Conservation (phyloP, 1,140 invertebrate genomes). For the Eumeta japonica region DNA sequence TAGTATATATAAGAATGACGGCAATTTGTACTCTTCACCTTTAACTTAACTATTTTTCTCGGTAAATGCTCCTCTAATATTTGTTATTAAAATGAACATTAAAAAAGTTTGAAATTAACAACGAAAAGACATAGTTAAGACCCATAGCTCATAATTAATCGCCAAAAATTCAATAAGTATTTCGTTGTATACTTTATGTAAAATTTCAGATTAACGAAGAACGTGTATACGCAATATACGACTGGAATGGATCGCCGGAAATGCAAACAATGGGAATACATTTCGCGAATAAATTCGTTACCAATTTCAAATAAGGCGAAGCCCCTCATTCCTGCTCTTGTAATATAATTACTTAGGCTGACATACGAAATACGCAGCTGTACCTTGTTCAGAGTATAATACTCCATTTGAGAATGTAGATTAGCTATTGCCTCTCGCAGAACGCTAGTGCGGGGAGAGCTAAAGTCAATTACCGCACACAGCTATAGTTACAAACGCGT, state of each 20-base stretch:
- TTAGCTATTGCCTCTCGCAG: slow-evolving; percentile 44
- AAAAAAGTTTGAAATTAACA: no score
- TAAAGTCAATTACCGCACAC: slow-evolving; percentile 42
- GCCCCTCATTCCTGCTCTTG: slow-evolving; percentile 1
- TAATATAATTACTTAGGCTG: background rate
- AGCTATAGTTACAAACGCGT: slow-evolving; percentile 40
- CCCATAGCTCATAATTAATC: no score
- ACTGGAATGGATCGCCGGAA: slow-evolving; percentile 6
- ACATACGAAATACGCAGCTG: background rate
- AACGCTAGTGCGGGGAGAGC: slow-evolving; percentile 19
- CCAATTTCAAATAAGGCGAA: background rate
- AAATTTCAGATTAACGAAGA: no score
- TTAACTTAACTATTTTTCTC: no score
- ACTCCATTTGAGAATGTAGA: slow-evolving; percentile 48
- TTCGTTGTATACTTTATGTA: no score
- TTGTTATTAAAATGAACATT: no score
- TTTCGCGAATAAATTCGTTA: background rate
- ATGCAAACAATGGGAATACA: background rate
- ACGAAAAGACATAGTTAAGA: no score
- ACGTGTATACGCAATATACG: no score
- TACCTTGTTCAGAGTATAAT: slow-evolving; percentile 25
- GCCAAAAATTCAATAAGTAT: no score
- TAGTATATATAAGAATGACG: no score
- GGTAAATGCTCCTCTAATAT: no score
- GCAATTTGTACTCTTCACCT: no score